These are phyloP conservation scores for Salmo trutta DNA, from an alignment of 2,797 vertebrate species.

Conservation along the genomic window DNA sequence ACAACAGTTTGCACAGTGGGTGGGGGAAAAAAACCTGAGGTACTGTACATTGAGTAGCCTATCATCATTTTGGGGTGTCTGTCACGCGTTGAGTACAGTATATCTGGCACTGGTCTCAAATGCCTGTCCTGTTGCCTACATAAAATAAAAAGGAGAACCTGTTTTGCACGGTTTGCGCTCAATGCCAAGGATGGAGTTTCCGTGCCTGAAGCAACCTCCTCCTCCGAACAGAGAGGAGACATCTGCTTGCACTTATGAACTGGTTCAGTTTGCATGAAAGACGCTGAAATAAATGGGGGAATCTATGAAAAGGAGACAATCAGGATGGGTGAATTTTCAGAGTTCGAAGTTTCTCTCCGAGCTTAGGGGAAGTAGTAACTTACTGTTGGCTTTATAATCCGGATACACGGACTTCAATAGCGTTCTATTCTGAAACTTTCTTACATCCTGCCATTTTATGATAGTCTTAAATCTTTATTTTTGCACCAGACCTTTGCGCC, in stretches of 20 bases:
- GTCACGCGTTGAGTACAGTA: not conserved
- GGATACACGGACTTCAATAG: not conserved
- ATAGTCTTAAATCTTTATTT: slow-evolving; percentile 1
- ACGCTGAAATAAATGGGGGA: slow-evolving; percentile 14
- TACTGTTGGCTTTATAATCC: not conserved
- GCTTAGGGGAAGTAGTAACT: slow-evolving; percentile 4
- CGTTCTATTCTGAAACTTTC: not conserved
- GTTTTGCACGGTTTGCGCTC: slow-evolving; percentile 5
- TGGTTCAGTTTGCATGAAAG: slow-evolving; percentile 14
- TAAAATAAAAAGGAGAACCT: not conserved
- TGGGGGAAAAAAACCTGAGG: not conserved
- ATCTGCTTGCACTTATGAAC: slow-evolving; percentile 28
- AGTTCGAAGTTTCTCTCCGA: not conserved
- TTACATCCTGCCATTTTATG: slow-evolving; percentile 5
- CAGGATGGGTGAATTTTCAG: slow-evolving; percentile 7
- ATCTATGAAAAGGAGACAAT: not conserved
- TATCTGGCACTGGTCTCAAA: not conserved
- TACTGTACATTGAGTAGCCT: not conserved
- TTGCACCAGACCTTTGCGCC: not conserved
- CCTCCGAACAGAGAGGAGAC: slow-evolving; percentile 2
- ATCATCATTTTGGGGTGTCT: not conserved
- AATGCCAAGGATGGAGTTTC: slow-evolving; percentile 11
- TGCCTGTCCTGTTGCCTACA: not conserved
- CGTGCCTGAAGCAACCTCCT: slow-evolving; percentile 14
- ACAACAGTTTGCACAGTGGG: not conserved